phyloP scores from a whole-genome alignment of 2,888 invertebrate species.

The Stenichneumon culpator region DNA sequence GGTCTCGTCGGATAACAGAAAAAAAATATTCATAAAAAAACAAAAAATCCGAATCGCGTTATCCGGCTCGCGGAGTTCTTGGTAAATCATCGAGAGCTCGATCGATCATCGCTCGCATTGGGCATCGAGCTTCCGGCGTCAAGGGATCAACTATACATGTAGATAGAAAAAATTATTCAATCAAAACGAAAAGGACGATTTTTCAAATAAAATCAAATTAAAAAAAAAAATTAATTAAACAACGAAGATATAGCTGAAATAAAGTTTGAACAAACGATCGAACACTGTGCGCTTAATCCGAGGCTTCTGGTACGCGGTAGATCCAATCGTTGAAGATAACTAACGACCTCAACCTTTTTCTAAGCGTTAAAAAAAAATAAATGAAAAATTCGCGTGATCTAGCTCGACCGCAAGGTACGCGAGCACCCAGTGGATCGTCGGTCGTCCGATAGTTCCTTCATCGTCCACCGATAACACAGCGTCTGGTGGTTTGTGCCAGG shows the following conservation, averaged over 20 bases:
- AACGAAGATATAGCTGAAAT: conserved; percentile 15
- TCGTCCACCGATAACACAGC: not conserved
- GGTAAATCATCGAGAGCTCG: conserved; percentile 28
- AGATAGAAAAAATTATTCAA: conserved; percentile 10
- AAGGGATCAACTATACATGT: conserved; percentile 55
- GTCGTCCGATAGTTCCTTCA: not conserved
- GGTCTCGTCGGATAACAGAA: not conserved
- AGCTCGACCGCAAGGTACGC: not conserved
- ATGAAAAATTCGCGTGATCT: not conserved
- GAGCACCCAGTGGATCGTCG: conserved; percentile 1
- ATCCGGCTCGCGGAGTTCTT: conserved; percentile 12
- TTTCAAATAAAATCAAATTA: not conserved
- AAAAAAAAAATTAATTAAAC: not conserved
- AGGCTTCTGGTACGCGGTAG: not conserved
- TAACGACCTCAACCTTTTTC: not conserved
- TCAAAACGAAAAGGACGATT: not conserved
- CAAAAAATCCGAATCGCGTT: not conserved
- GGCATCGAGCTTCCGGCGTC: conserved; percentile 27
- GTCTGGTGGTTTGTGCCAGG: not conserved
- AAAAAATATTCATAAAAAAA: not conserved
- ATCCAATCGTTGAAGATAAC: conserved; percentile 17
- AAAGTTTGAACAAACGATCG: not conserved
- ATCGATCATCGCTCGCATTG: conserved; percentile 41
- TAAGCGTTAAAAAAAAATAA: not conserved
- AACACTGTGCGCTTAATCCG: conserved; percentile 24